phyloP scores from a whole-genome alignment of 2,888 invertebrate genomes.

The Cynaeus angustus region DNA sequence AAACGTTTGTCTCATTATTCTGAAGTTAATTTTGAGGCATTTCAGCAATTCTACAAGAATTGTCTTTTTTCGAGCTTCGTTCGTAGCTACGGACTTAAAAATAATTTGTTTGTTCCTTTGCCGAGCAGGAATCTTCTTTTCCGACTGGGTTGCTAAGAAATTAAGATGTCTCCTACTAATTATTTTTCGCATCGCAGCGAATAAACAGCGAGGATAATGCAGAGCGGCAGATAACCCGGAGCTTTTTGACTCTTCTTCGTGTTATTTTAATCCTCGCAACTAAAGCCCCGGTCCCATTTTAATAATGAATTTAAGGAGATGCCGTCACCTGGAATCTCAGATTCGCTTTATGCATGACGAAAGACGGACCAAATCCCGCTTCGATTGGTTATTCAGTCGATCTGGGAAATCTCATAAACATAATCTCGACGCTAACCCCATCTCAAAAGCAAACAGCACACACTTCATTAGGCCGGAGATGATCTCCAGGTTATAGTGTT shows the following conservation, averaged over 20 bases:
- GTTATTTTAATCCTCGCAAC: constrained; percentile 46
- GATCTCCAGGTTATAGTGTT: constrained; percentile 71
- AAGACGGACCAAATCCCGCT: constrained; percentile 4
- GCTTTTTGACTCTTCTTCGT: constrained; percentile 45
- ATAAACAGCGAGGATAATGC: constrained; percentile 52
- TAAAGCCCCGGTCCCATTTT: constrained; percentile 36
- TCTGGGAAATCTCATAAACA: constrained; percentile 54
- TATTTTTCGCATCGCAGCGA: constrained; percentile 56
- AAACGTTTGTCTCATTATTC: constrained; percentile 33
- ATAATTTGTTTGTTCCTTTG: constrained; percentile 52
- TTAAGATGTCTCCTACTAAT: constrained; percentile 58
- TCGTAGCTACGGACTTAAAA: constrained; percentile 45
- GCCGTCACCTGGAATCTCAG: constrained; percentile 21
- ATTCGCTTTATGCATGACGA: constrained; percentile 15
- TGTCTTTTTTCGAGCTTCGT: constrained; percentile 37
- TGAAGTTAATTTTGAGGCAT: constrained; percentile 43
- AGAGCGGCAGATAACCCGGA: constrained; percentile 49
- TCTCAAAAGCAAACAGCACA: constrained; percentile 67
- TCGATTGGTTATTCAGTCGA: constrained; percentile 39
- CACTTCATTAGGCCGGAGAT: constrained; percentile 70
- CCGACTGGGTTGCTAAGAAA: constrained; percentile 54
- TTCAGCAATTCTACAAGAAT: constrained; percentile 42
- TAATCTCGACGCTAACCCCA: constrained; percentile 60
- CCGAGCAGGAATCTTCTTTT: constrained; percentile 48
- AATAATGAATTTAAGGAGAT: constrained; percentile 38